Percentiles rank a stretch among this genome's conserved stretches.
phyloP scores from a whole-genome alignment of 1,140 invertebrate genomes.

The Drosophila mayri region DNA sequence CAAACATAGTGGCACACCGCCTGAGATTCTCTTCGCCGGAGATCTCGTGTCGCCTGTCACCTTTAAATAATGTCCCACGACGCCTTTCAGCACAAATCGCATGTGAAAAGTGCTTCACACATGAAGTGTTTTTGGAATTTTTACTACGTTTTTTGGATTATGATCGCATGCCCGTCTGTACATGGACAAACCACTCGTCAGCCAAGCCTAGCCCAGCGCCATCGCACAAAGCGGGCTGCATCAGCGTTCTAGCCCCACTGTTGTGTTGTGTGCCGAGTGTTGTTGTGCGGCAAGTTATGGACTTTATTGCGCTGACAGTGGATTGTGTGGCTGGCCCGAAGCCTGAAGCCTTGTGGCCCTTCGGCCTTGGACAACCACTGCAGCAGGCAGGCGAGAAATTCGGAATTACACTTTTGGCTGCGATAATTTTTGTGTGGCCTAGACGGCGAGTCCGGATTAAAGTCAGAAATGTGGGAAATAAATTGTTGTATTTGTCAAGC shows the following conservation, averaged over 20 bases:
- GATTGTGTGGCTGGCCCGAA: slow-evolving; percentile 30
- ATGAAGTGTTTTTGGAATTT: slow-evolving; percentile 71
- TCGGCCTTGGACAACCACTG: slow-evolving; percentile 24
- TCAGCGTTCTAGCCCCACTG: slow-evolving; percentile 22
- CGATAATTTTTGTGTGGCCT: slow-evolving; percentile 32
- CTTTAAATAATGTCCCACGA: slow-evolving; percentile 82
- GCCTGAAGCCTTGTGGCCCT: slow-evolving; percentile 13
- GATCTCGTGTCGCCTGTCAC: slow-evolving; percentile 78
- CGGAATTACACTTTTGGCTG: slow-evolving; percentile 42
- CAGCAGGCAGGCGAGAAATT: slow-evolving; percentile 47
- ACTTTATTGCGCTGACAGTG: slow-evolving; percentile 57
- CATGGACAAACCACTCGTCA: slow-evolving; percentile 38
- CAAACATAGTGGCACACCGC: slow-evolving; percentile 48
- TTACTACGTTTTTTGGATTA: slow-evolving; percentile 71
- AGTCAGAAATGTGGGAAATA: neutral
- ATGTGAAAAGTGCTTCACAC: slow-evolving; percentile 82
- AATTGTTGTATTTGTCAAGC: slow-evolving; percentile 4
- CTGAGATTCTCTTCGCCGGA: slow-evolving; percentile 55
- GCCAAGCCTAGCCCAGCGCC: slow-evolving; percentile 9
- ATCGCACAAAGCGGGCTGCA: slow-evolving; percentile 27
- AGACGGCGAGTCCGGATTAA: slow-evolving; percentile 1
- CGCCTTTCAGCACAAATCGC: slow-evolving; percentile 83
- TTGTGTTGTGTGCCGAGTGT: slow-evolving; percentile 14
- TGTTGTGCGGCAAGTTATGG: slow-evolving; percentile 44
- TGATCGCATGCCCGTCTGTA: slow-evolving; percentile 54